These are phyloP conservation scores for Drosophila borealis DNA, from an alignment of 2,888 invertebrate species.

Conservation along the genomic window DNA sequence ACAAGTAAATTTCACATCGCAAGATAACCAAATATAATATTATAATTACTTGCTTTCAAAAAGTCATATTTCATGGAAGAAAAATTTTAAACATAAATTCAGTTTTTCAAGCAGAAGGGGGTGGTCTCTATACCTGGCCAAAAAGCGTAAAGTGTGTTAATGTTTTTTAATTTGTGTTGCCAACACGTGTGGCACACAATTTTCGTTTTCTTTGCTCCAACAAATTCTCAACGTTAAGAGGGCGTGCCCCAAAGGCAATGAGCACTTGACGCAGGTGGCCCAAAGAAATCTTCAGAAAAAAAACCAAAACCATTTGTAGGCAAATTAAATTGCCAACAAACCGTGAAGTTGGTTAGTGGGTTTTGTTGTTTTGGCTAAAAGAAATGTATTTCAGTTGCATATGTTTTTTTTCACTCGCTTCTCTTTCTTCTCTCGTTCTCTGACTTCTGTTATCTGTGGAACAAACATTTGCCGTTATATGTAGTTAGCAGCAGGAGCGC, in stretches of 20 bases:
- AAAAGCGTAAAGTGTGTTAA: conserved; percentile 63
- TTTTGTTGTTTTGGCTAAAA: conserved; percentile 34
- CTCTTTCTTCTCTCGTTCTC: conserved; percentile 3
- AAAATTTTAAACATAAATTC: conserved; percentile 1
- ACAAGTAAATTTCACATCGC: neutral
- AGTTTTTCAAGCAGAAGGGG: neutral
- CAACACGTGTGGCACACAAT: conserved; percentile 64
- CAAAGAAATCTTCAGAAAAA: conserved; percentile 35
- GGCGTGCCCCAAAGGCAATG: conserved; percentile 45
- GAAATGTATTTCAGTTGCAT: conserved; percentile 17
- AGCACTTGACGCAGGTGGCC: conserved; percentile 22
- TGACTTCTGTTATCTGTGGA: conserved; percentile 34
- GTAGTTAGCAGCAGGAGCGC: conserved; percentile 5
- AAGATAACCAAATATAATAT: neutral
- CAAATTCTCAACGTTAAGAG: conserved; percentile 42
- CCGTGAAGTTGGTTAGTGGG: conserved; percentile 76
- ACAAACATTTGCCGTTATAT: conserved; percentile 46
- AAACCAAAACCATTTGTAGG: conserved; percentile 68
- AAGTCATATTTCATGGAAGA: conserved; percentile 12
- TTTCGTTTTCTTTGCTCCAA: conserved; percentile 55
- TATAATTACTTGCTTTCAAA: neutral
- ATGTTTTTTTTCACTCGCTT: conserved; percentile 19
- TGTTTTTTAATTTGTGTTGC: conserved; percentile 47
- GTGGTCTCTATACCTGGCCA: conserved; percentile 3
- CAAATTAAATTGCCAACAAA: conserved; percentile 76